phyloP scores from a whole-genome alignment of 2,113 vertebrate genomes.

The Irena cyanogastra region DNA sequence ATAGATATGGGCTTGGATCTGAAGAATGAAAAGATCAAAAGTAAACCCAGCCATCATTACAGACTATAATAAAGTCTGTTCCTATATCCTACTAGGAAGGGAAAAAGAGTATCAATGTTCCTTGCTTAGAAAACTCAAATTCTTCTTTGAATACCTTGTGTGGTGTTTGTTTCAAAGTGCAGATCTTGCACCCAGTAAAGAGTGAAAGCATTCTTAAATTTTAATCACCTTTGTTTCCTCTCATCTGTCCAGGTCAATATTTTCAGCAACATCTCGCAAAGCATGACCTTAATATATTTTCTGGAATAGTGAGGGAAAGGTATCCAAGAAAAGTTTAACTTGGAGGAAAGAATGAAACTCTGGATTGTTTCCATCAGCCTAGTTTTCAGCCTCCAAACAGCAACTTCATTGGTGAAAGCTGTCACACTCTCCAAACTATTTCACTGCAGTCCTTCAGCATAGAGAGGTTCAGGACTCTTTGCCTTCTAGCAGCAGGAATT shows the following conservation, averaged over 20 bases:
- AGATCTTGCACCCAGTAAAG: neutral
- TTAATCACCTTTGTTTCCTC: neutral
- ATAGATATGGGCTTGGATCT: constrained; percentile 79
- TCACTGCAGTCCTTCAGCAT: neutral
- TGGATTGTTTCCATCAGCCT: neutral
- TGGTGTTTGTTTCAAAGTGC: neutral
- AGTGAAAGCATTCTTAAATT: neutral
- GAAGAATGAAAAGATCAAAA: neutral
- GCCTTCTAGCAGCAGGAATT: neutral
- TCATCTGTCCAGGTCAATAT: neutral
- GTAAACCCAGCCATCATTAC: neutral
- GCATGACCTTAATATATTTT: neutral
- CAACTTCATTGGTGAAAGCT: neutral
- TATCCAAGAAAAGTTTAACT: neutral
- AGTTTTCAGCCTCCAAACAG: neutral
- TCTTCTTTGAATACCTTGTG: neutral
- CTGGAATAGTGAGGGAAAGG: neutral
- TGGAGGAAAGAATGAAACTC: neutral
- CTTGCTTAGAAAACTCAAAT: neutral
- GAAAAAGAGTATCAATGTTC: neutral
- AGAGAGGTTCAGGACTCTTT: neutral
- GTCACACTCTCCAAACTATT: fast-evolving
- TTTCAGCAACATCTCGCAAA: neutral
- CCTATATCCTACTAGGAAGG: neutral
- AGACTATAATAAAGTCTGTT: neutral